These are phyloP conservation scores for Monochamus saltuarius DNA, from an alignment of 1,140 invertebrate species.

Conservation along the genomic window DNA sequence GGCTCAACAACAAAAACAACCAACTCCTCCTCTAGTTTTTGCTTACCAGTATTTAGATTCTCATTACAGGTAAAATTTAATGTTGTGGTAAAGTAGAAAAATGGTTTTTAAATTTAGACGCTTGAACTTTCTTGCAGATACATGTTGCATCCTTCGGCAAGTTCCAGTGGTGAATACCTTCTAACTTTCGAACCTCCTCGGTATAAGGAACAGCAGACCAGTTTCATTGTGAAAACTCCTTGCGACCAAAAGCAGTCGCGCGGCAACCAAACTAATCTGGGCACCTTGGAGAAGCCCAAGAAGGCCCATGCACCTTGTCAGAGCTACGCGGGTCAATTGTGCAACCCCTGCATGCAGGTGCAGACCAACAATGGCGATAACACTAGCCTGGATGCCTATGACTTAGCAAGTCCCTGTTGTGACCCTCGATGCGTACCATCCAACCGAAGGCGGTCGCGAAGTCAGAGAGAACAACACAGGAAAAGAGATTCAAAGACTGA, in stretches of 20 bases:
- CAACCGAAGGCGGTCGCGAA: constrained; percentile 61
- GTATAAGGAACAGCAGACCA: constrained; percentile 57
- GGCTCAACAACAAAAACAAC: constrained; percentile 54
- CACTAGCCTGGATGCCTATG: constrained; percentile 74
- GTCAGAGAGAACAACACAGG: constrained; percentile 63
- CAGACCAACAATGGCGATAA: constrained; percentile 28
- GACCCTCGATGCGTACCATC: constrained; percentile 80
- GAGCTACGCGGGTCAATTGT: constrained; percentile 60
- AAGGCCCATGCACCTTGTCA: constrained; percentile 41
- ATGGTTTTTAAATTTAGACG: not conserved
- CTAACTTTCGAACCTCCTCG: constrained; percentile 66
- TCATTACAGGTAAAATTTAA: constrained; percentile 54
- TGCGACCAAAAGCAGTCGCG: constrained; percentile 52
- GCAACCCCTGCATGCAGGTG: constrained; percentile 70
- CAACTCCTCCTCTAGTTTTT: constrained; percentile 60
- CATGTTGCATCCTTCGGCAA: constrained; percentile 61
- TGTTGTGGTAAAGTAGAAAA: not conserved
- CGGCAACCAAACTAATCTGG: constrained; percentile 55
- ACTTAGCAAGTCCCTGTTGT: constrained; percentile 79
- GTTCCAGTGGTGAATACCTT: constrained; percentile 65
- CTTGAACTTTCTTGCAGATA: constrained; percentile 47
- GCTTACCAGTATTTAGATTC: constrained; percentile 71
- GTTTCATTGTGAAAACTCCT: constrained; percentile 64
- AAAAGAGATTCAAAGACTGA: constrained; percentile 60
- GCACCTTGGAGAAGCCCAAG: constrained; percentile 48